Conservation (phyloP, 2,888 invertebrate species). For the Cephus runcator region DNA sequence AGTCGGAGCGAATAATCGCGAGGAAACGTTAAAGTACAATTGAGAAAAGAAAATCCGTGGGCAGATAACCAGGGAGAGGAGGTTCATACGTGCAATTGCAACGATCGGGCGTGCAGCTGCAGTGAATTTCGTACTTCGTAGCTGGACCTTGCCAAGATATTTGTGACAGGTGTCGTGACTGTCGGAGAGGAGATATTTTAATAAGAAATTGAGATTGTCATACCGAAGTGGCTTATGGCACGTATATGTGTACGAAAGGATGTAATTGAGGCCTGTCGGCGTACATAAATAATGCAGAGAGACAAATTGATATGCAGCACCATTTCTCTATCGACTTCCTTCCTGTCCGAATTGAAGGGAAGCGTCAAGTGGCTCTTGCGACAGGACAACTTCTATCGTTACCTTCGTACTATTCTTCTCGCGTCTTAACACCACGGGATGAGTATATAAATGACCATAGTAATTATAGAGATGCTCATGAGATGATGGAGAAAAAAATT, state of each 20-base stretch:
- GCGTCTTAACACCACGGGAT: background rate
- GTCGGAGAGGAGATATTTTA: background rate
- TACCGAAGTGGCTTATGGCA: background rate
- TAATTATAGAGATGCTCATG: background rate
- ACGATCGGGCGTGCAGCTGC: background rate
- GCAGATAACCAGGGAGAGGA: background rate
- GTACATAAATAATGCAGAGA: constrained; percentile 5
- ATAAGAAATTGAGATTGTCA: background rate
- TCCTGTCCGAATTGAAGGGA: constrained; percentile 48
- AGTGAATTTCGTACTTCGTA: background rate
- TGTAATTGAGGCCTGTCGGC: constrained; percentile 10
- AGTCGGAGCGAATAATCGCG: background rate
- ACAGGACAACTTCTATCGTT: background rate
- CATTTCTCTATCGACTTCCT: constrained; percentile 55
- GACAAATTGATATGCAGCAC: constrained; percentile 51
- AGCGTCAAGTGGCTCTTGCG: constrained; percentile 12
- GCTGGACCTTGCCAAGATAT: background rate
- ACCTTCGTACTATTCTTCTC: background rate
- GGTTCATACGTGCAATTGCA: background rate
- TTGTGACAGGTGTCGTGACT: background rate
- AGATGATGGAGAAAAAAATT: too few relatives aligned
- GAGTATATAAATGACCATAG: background rate
- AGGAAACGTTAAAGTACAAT: background rate
- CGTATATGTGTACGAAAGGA: background rate
- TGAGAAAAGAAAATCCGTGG: background rate